phyloP scores from a whole-genome alignment of 2,113 vertebrate genomes.

The Calyptommatus sinebrachiatus region DNA sequence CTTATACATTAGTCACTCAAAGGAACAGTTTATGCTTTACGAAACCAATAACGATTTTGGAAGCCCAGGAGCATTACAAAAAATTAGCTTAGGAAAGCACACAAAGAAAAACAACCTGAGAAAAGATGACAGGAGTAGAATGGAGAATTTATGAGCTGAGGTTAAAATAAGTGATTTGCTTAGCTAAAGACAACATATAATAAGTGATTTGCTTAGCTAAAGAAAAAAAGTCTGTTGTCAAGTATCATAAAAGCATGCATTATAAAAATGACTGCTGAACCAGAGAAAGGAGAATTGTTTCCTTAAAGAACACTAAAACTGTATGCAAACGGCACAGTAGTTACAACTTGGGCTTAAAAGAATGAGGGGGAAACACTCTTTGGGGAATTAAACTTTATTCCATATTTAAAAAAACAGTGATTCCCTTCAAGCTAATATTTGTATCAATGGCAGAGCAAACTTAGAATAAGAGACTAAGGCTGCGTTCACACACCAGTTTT shows the following conservation, averaged over 20 bases:
- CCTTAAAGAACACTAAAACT: not conserved
- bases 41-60: too few species aligned
- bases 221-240: not conserved
- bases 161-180: not conserved
- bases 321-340: not conserved
- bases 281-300: not conserved
- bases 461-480: not conserved
- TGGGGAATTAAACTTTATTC: not conserved
- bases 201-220: too few species aligned
- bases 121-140: not conserved
- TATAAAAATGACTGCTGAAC: not conserved
- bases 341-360: not conserved
- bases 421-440: not conserved
- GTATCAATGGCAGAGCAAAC: not conserved
- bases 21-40: too few species aligned
- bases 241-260: not conserved
- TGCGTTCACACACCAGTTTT: too few species aligned
- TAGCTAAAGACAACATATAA: not conserved
- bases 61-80: too few species aligned
- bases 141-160: not conserved
- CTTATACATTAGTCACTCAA: too few species aligned
- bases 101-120: not conserved
- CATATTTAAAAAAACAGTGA: not conserved
- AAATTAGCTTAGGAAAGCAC: too few species aligned
- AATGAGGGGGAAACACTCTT: not conserved